These are phyloP conservation scores for Epizoanthus ramosus DNA, from an alignment of 92 coral and sea anemone genomes.

Conservation along the genomic window DNA sequence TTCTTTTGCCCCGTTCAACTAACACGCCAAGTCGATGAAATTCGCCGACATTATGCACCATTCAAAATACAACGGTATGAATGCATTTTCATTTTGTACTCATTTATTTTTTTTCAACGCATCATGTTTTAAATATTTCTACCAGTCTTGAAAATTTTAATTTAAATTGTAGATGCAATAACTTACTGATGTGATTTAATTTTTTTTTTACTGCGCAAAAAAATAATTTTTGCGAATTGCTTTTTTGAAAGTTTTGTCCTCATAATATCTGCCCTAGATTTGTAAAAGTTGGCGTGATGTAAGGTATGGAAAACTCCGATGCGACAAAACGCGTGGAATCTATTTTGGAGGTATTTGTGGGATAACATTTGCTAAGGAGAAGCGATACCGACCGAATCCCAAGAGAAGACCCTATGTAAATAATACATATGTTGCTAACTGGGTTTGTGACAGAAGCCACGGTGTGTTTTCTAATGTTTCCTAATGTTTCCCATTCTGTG, in stretches of 20 bases:
- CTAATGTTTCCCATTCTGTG: constrained; percentile 78
- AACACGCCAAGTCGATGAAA: constrained; percentile 71
- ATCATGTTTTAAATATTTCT: constrained; percentile 33
- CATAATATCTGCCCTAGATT: constrained; percentile 25
- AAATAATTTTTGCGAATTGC: background rate
- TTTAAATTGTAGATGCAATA: constrained; percentile 17
- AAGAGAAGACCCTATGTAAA: constrained; percentile 70
- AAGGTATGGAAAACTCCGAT: background rate
- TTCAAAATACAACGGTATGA: constrained; percentile 81
- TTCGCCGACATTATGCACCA: constrained; percentile 82
- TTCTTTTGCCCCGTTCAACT: background rate
- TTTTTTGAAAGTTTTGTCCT: constrained; percentile 2
- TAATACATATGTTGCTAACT: constrained; percentile 69
- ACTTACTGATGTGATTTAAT: constrained; percentile 6
- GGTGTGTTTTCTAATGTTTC: constrained; percentile 55
- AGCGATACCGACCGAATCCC: constrained; percentile 52
- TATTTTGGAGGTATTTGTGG: constrained; percentile 32
- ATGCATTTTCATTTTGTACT: background rate
- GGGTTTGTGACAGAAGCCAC: constrained; percentile 60
- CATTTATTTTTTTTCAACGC: background rate
- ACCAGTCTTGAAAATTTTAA: constrained; percentile 18
- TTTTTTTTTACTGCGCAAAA: background rate
- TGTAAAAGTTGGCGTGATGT: constrained; percentile 34
- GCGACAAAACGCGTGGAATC: constrained; percentile 9
- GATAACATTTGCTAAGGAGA: constrained; percentile 32